Evolutionary conservation across 2,113 vertebrate species (phyloP).

Genomic region (Pteruthius melanotis): DNA sequence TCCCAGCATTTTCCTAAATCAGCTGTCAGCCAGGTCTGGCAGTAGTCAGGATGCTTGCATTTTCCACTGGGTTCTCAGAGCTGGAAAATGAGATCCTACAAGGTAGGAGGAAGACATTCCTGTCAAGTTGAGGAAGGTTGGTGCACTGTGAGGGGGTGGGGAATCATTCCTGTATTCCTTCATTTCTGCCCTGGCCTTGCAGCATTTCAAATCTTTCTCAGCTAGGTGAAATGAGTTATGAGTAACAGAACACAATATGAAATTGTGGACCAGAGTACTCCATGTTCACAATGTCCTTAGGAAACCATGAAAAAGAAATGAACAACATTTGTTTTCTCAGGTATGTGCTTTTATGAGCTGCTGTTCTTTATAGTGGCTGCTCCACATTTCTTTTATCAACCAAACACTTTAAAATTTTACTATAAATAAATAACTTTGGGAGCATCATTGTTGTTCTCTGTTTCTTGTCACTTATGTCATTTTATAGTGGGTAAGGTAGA

Average conservation of each 20-base stretch:
- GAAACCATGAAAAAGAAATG: neutral
- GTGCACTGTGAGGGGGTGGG: neutral
- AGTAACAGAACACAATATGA: neutral
- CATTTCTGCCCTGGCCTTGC: neutral
- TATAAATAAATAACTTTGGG: neutral
- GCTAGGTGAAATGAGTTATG: neutral
- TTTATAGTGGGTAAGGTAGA: neutral
- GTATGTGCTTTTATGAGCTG: neutral
- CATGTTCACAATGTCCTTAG: neutral
- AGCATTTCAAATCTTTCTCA: neutral
- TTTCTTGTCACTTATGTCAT: neutral
- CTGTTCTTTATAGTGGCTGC: neutral
- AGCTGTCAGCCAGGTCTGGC: neutral
- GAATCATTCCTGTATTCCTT: neutral
- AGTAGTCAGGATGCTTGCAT: neutral
- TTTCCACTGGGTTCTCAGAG: neutral
- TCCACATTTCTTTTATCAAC: neutral
- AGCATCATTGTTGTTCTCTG: neutral
- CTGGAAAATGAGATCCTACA: neutral
- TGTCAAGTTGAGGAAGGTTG: neutral
- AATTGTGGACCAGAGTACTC: neutral
- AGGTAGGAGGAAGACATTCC: neutral
- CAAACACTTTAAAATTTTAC: neutral
- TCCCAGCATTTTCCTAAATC: slow-evolving; percentile 2
- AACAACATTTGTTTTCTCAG: neutral